phyloP scores from a whole-genome alignment of 2,113 vertebrate genomes.

The Pangasianodon hypophthalmus region DNA sequence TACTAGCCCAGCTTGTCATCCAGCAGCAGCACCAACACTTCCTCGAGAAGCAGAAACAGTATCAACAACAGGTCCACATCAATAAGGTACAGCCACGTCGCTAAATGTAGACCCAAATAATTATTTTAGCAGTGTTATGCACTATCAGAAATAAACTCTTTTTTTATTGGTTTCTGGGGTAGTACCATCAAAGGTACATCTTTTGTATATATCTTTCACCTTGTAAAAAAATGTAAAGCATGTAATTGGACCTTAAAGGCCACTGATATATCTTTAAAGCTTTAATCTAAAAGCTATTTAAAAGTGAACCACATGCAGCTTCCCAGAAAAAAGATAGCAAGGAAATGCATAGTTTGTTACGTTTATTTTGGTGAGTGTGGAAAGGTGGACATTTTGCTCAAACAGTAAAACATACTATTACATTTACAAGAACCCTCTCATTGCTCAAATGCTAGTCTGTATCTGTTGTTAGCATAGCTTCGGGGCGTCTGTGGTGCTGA shows the following conservation, averaged over 20 bases:
- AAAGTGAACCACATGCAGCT: background rate
- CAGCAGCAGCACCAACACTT: conserved; percentile 98
- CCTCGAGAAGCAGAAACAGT: conserved; percentile 96
- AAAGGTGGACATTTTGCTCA: background rate
- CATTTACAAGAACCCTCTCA: background rate
- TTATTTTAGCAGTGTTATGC: background rate
- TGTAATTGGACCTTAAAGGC: background rate
- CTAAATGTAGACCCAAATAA: background rate
- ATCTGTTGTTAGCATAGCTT: conserved; percentile 71
- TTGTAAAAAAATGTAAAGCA: background rate
- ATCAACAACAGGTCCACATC: conserved; percentile 96
- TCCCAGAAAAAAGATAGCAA: background rate
- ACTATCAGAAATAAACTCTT: background rate
- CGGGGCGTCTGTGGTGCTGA: conserved; percentile 66
- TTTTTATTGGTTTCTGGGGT: background rate
- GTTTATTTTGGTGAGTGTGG: background rate
- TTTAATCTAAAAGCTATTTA: background rate
- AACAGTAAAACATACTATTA: background rate
- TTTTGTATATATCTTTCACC: background rate
- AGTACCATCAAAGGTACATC: background rate
- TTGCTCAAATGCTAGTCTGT: background rate
- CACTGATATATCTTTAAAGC: background rate
- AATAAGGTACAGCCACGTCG: conserved; percentile 85
- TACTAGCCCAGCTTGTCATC: conserved; percentile 94
- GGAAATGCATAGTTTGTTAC: background rate